Conservation (phyloP, 1,140 invertebrate species). For the Drosophila kepulauana region DNA sequence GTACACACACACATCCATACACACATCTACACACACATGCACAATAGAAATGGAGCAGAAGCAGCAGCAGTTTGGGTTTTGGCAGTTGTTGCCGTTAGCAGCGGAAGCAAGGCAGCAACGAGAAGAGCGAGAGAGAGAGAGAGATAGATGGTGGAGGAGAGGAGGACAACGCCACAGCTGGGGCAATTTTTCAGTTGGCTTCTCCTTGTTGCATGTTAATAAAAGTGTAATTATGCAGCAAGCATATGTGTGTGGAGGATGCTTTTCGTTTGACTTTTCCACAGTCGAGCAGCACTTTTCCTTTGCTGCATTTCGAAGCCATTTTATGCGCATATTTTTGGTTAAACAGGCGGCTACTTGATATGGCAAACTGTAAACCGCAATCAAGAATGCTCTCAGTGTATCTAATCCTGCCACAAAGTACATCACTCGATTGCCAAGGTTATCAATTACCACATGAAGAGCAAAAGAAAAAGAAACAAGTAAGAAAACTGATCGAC, state of each 20-base stretch:
- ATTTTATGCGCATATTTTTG: conserved; percentile 67
- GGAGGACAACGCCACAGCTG: neutral
- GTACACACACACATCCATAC: conserved; percentile 34
- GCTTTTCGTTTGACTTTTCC: conserved; percentile 39
- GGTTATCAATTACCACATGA: neutral
- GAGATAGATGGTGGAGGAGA: neutral
- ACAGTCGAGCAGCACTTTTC: conserved; percentile 14
- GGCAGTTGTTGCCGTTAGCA: conserved; percentile 38
- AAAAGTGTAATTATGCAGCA: conserved; percentile 78
- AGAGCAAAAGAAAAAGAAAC: neutral
- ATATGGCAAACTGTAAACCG: conserved; percentile 51
- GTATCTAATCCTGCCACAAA: neutral
- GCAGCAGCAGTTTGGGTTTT: conserved; percentile 7
- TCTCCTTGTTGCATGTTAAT: conserved; percentile 67
- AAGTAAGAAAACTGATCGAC: too few species aligned
- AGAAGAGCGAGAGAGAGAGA: too few species aligned
- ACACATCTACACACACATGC: neutral
- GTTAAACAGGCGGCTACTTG: conserved; percentile 65
- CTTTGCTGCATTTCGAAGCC: conserved; percentile 23
- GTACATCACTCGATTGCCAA: neutral
- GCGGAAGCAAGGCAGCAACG: neutral
- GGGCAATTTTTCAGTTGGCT: conserved; percentile 63
- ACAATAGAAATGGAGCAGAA: conserved; percentile 26
- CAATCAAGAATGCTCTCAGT: conserved; percentile 28
- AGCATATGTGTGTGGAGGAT: conserved; percentile 37